Conservation (phyloP, 2,113 vertebrate genomes). For the Catharus fuscescens region DNA sequence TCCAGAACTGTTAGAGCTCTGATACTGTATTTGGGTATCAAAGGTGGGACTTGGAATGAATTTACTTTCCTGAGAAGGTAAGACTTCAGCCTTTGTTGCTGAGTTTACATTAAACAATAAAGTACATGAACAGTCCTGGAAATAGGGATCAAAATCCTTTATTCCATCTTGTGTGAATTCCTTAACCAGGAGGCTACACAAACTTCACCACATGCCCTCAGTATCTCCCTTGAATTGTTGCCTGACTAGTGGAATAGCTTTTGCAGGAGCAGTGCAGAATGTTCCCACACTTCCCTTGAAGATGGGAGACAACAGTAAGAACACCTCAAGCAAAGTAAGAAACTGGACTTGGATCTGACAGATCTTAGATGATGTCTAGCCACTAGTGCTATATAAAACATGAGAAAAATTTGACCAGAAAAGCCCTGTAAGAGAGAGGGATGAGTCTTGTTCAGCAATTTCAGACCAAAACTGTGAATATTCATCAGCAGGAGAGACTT, state of each 20-base stretch:
- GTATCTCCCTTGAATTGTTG: not conserved
- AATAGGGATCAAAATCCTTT: not conserved
- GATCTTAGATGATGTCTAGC: not conserved
- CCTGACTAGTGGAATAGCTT: not conserved
- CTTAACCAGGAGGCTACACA: not conserved
- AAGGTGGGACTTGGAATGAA: not conserved
- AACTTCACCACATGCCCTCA: not conserved
- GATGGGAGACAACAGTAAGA: not conserved
- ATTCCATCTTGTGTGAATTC: not conserved
- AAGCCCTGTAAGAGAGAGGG: not conserved
- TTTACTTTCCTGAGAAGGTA: not conserved
- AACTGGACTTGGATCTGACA: not conserved
- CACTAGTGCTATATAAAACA: not conserved
- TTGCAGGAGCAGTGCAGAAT: not conserved
- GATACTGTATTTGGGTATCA: not conserved
- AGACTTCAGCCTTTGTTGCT: not conserved
- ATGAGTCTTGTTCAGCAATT: not conserved
- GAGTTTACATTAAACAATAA: not conserved
- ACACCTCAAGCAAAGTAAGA: not conserved
- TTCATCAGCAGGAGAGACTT: not conserved
- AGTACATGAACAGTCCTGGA: not conserved
- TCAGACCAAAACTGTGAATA: not conserved
- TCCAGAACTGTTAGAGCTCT: not conserved
- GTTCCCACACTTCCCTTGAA: not conserved
- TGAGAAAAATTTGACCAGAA: not conserved